phyloP scores from a whole-genome alignment of 2,888 invertebrate genomes.

The Acleris emargana region DNA sequence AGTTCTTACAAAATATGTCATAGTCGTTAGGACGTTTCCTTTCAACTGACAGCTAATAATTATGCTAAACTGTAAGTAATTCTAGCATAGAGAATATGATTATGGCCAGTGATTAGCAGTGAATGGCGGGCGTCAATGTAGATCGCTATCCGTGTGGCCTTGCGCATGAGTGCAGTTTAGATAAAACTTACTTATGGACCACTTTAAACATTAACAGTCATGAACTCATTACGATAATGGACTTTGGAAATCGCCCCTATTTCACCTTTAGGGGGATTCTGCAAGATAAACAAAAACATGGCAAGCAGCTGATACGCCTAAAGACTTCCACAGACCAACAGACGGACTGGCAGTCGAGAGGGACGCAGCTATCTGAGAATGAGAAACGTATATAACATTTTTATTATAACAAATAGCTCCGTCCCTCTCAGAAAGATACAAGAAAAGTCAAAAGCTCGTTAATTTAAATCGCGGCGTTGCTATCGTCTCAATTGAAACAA shows the following conservation, averaged over 20 bases:
- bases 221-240: not conserved
- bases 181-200: not conserved
- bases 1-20: not conserved
- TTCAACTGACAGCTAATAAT: not conserved
- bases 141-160: conserved; percentile 49
- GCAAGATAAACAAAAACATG: not conserved
- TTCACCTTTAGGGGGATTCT: not conserved
- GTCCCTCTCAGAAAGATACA: too few species aligned
- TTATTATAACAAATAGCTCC: too few species aligned
- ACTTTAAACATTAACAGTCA: not conserved
- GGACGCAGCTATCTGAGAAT: too few species aligned
- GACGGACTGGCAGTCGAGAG: too few species aligned
- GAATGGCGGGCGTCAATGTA: conserved; percentile 41
- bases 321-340: too few species aligned
- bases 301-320: too few species aligned
- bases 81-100: conserved; percentile 2
- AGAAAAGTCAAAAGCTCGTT: too few species aligned
- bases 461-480: not conserved
- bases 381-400: too few species aligned
- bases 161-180: conserved; percentile 38
- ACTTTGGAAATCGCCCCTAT: not conserved
- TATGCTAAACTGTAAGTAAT: conserved; percentile 7
- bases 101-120: conserved; percentile 39
- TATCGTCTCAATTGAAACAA: conserved; percentile 2
- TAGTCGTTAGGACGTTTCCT: not conserved